These are phyloP conservation scores for Ciona savignyi DNA, from an alignment of 23 tunicate species.

Conservation along the genomic window DNA sequence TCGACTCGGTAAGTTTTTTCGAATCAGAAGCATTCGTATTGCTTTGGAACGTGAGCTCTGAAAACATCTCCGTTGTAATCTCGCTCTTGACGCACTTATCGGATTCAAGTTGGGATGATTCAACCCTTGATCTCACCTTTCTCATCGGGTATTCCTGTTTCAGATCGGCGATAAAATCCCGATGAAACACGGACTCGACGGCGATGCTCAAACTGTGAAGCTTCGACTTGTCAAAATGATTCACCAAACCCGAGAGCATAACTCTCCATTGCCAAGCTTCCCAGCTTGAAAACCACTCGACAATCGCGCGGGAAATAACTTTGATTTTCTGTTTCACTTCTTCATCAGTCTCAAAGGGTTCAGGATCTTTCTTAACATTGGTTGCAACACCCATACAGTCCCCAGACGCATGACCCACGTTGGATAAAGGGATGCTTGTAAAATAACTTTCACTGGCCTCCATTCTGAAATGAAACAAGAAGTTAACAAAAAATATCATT, in stretches of 20 bases:
- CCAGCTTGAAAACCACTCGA: conserved; percentile 65
- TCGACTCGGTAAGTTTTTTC: background rate
- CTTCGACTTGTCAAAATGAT: conserved; percentile 40
- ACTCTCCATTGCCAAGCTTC: conserved; percentile 58
- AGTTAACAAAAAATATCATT: too few species aligned
- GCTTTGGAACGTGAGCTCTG: background rate
- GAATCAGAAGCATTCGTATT: background rate
- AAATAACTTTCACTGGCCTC: background rate
- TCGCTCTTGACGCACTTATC: background rate
- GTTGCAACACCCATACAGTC: background rate
- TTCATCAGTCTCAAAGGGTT: background rate
- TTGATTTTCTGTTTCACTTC: background rate
- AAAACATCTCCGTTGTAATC: background rate
- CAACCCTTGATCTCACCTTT: conserved; percentile 1
- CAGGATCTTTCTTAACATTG: background rate
- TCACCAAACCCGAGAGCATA: conserved; percentile 37
- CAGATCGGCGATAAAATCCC: conserved; percentile 41
- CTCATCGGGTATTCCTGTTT: conserved; percentile 61
- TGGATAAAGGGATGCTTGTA: background rate
- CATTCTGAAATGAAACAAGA: too few species aligned
- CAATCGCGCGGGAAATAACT: conserved; percentile 8
- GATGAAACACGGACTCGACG: conserved; percentile 71
- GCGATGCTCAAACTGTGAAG: conserved; percentile 38
- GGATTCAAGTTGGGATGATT: background rate
- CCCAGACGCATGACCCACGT: background rate